These are phyloP conservation scores for Meloidogyne floridensis DNA, from an alignment of 1,140 invertebrate genomes.

Conservation along the genomic window DNA sequence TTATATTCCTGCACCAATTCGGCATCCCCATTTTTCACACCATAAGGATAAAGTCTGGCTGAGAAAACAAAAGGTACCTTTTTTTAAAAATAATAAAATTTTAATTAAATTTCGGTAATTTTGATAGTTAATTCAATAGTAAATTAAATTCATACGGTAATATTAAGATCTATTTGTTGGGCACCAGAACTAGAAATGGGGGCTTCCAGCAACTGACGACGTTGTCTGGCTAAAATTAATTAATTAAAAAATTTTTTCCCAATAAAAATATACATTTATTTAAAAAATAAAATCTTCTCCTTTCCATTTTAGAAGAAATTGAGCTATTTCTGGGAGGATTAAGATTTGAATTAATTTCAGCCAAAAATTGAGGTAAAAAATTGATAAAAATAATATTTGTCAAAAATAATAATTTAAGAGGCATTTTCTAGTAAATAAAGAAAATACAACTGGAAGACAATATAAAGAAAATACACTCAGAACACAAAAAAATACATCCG, in stretches of 20 bases:
- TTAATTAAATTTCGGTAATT: not conserved
- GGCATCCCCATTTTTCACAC: constrained; percentile 43
- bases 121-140: no score
- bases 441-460: not conserved
- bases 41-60: constrained; percentile 61
- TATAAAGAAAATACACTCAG: not conserved
- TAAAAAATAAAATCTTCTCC: not conserved
- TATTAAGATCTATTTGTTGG: constrained; percentile 56
- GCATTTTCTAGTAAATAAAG: not conserved
- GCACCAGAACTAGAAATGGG: constrained; percentile 23
- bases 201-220: constrained; percentile 30
- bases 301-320: constrained; percentile 1
- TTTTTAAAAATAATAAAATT: not conserved
- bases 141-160: constrained; percentile 41
- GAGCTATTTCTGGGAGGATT: not conserved
- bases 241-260: not conserved
- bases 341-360: not conserved
- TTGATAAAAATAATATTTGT: constrained; percentile 3
- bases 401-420: not conserved
- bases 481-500: not conserved
- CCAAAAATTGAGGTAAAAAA: constrained; percentile 13
- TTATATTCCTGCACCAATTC: constrained; percentile 31
- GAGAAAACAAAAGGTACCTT: constrained; percentile 56
- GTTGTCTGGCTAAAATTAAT: constrained; percentile 8
- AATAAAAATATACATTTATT: not conserved